Base-by-base conservation (phyloP, 2,113 vertebrate species). In the Himantopus leucocephalus region DNA sequence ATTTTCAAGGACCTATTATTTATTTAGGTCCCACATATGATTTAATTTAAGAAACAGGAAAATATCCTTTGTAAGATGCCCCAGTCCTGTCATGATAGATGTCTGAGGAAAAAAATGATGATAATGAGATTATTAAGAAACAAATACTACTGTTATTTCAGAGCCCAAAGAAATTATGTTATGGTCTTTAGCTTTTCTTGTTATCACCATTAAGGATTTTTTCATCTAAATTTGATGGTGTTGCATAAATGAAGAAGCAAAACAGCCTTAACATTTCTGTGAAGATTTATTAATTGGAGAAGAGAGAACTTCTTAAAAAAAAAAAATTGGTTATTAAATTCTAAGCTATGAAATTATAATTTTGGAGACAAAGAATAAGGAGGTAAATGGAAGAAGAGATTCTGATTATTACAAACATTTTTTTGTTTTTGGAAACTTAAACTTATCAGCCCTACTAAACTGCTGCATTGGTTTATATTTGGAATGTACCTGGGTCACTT, bases 101-200 rank as follows among this genome's bases (percentile, higher is more conserved):
- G 39, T 88, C 37, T 76, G 90, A 76, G 39, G 14, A 50, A 91
- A 88, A 80, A 64, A 72, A 52, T 5, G 2, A 26, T n/a, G 48
- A 62, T 88, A 91, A 87, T 85, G 71, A 85, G 55, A 85, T 73
- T 91, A 96, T 90, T 93, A 88, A 88, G 81, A 85, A 94, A 80
- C 35, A 92, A 83, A 73, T 83, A 41, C 18, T 76, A 47, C 55
- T 80, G 48, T 71, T 96, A 80, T 32, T 93, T 94, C 41, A 67
- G 55, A 85, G 26, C n/a, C 41, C 23, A n/a, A 35, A 92, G 41
- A 90, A 94, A 93, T 85, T 64, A n/a, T 18, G 26, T 82, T 88
- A 77, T 71, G n/a, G 55, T 95, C 47, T 85, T 90, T 67, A 92
- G 78, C 56, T 85, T 91, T 84, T 89, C 70, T 68, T 91, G 14